These are phyloP conservation scores for Percopsis transmontana DNA, from an alignment of 2,113 vertebrate species.

Conservation along the genomic window DNA sequence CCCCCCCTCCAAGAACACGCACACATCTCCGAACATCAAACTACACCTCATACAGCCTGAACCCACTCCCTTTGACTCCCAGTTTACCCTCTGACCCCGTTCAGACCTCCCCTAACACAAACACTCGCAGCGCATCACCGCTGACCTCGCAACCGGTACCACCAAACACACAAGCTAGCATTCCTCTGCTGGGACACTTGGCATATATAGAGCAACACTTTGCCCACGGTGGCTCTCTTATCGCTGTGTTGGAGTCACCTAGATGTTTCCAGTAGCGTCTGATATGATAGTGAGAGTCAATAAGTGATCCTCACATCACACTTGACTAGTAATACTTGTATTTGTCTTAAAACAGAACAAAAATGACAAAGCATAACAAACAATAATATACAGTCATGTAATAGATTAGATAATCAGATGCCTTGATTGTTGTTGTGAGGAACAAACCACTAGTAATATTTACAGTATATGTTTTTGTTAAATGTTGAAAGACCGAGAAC, in stretches of 20 bases:
- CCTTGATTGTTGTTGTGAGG: not conserved
- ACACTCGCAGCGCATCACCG: slow-evolving; percentile 54
- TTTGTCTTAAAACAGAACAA: no score
- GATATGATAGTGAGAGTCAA: not conserved
- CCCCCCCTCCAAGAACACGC: slow-evolving; percentile 2
- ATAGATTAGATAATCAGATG: not conserved
- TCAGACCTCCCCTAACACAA: slow-evolving; percentile 57
- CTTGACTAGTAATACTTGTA: no score
- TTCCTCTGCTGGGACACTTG: slow-evolving; percentile 10
- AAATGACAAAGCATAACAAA: not conserved
- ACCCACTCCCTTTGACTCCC: slow-evolving; percentile 41
- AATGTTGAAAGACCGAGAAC: no score
- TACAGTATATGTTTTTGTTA: no score
- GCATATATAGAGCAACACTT: not conserved
- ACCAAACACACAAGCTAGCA: slow-evolving; percentile 31
- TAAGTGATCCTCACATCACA: not conserved
- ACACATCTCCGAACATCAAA: slow-evolving; percentile 61
- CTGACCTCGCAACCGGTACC: slow-evolving; percentile 44
- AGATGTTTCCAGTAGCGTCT: slow-evolving; percentile 1
- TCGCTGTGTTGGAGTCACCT: slow-evolving; percentile 3
- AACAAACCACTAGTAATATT: not conserved
- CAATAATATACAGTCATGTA: not conserved
- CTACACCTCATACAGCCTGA: slow-evolving; percentile 35
- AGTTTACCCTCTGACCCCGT: slow-evolving; percentile 58
- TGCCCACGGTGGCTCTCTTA: slow-evolving; percentile 10